Conservation (phyloP, 2,113 vertebrate genomes). For the Mirounga angustirostris region DNA sequence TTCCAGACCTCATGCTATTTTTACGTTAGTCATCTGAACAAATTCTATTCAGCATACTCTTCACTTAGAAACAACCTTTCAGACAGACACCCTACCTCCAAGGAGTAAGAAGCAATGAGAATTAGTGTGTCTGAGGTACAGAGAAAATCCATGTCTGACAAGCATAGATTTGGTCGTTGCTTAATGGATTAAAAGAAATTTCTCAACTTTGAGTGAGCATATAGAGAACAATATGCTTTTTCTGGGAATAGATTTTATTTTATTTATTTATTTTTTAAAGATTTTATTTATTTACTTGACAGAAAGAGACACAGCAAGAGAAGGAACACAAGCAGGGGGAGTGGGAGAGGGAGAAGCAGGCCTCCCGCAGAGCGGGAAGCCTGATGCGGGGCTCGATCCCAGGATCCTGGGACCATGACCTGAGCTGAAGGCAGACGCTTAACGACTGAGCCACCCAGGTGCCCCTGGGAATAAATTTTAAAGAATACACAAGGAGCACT, state of each 20-base stretch:
- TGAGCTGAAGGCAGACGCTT: too few relatives aligned
- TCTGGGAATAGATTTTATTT: background rate
- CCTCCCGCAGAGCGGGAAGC: too few relatives aligned
- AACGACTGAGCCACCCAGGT: too few relatives aligned
- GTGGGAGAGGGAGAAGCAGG: too few relatives aligned
- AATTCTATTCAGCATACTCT: conserved; percentile 59
- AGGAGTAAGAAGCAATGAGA: conserved; percentile 37
- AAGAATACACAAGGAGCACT: background rate
- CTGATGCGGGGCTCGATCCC: too few relatives aligned
- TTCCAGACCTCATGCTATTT: conserved; percentile 85
- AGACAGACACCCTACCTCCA: background rate
- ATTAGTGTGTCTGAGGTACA: conserved; percentile 32
- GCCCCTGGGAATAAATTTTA: background rate
- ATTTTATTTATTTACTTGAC: too few relatives aligned
- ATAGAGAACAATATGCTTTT: background rate
- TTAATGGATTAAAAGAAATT: conserved; percentile 25
- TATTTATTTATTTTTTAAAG: too few relatives aligned
- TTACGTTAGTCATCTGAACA: conserved; percentile 77
- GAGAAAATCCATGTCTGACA: conserved; percentile 47
- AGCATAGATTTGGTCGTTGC: background rate
- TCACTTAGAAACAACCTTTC: conserved; percentile 59
- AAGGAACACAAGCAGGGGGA: too few relatives aligned
- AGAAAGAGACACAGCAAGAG: too few relatives aligned
- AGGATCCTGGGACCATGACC: too few relatives aligned
- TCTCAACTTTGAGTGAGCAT: background rate